phyloP scores from a whole-genome alignment of 1,140 invertebrate genomes.

The Heterodera carotae region DNA sequence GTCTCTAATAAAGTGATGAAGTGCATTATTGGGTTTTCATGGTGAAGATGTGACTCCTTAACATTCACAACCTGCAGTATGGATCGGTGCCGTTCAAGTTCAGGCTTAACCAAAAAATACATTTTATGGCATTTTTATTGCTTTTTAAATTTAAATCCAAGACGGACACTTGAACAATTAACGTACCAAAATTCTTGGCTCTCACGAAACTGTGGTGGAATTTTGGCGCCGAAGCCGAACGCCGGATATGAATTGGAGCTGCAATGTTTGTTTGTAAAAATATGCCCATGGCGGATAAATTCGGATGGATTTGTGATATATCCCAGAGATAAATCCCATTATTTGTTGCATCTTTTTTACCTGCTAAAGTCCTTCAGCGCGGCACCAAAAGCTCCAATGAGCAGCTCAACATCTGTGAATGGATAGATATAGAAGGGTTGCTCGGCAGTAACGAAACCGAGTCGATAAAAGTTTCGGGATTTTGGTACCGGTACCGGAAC shows the following conservation, averaged over 20 bases:
- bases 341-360: too few species aligned
- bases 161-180: too few species aligned
- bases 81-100: conserved; percentile 50
- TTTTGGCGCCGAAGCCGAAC: conserved; percentile 61
- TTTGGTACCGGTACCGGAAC: too few species aligned
- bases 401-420: conserved; percentile 50
- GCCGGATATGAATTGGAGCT: conserved; percentile 53
- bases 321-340: too few species aligned
- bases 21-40: too few species aligned
- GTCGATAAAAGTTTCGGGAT: too few species aligned
- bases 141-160: conserved; percentile 11
- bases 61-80: conserved; percentile 45
- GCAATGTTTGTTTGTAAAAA: conserved; percentile 14
- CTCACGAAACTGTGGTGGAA: conserved; percentile 57
- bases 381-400: conserved; percentile 49
- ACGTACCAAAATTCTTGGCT: conserved; percentile 62
- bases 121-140: too few species aligned
- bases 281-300: not conserved
- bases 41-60: too few species aligned
- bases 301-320: too few species aligned
- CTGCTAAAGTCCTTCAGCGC: conserved; percentile 47
- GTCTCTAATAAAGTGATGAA: too few species aligned
- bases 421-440: too few species aligned
- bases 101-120: conserved; percentile 12
- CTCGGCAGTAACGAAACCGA: too few species aligned